These are phyloP conservation scores for Lycodopsis pacificus DNA, from an alignment of 2,797 vertebrate species.

Conservation along the genomic window DNA sequence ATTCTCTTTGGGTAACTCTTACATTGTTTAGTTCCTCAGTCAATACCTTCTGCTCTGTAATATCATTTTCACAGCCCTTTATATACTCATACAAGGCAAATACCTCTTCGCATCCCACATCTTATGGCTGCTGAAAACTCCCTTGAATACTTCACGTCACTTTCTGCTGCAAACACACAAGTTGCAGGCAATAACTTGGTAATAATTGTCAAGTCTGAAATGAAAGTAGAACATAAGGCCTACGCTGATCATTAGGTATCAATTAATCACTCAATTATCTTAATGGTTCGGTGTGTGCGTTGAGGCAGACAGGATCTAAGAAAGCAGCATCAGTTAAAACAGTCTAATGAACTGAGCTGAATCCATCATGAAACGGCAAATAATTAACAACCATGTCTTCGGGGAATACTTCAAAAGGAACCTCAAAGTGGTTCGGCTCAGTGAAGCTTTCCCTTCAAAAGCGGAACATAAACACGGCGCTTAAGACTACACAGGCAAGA, in stretches of 20 bases:
- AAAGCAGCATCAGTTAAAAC: conserved; percentile 83
- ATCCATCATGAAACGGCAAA: conserved; percentile 84
- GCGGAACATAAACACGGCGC: conserved; percentile 78
- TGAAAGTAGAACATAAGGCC: conserved; percentile 82
- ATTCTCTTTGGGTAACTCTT: background rate
- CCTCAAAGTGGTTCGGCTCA: conserved; percentile 82
- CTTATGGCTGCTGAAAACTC: conserved; percentile 21
- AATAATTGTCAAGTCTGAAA: conserved; percentile 76
- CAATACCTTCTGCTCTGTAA: background rate
- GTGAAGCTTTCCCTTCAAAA: conserved; percentile 83
- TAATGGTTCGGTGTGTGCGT: conserved; percentile 68
- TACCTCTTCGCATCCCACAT: conserved; percentile 5
- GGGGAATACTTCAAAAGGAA: conserved; percentile 83
- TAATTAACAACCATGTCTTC: conserved; percentile 83
- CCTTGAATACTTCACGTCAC: conserved; percentile 19
- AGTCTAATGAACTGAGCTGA: conserved; percentile 82
- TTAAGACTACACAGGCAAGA: conserved; percentile 77
- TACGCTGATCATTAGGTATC: conserved; percentile 81
- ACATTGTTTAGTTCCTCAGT: conserved; percentile 1
- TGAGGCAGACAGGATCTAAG: conserved; percentile 78
- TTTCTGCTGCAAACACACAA: conserved; percentile 45
- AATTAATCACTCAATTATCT: conserved; percentile 86
- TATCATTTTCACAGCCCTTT: conserved; percentile 7
- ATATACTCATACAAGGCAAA: background rate
- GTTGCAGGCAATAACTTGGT: conserved; percentile 66